phyloP scores from a whole-genome alignment of 2,113 vertebrate species.

The Anguilla japonica region DNA sequence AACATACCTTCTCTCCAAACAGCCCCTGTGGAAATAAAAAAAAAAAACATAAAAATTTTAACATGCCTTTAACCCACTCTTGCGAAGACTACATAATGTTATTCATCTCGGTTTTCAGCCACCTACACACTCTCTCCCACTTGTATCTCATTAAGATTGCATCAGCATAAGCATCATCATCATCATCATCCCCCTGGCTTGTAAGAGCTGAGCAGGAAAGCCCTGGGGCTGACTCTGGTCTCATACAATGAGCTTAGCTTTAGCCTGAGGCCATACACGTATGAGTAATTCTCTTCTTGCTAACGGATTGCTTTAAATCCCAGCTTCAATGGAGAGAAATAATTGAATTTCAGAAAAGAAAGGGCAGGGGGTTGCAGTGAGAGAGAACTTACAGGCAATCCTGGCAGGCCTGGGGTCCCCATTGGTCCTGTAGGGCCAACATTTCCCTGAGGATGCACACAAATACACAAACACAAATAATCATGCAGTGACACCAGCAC shows the following conservation, averaged over 20 bases:
- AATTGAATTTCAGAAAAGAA: slow-evolving; percentile 1
- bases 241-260: not conserved
- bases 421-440: slow-evolving; percentile 60
- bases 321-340: not conserved
- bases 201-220: not conserved
- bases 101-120: not conserved
- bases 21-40: slow-evolving; percentile 63
- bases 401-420: slow-evolving; percentile 67
- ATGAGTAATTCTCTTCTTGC: not conserved
- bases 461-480: not conserved
- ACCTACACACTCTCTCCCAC: not conserved
- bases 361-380: not conserved
- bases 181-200: slow-evolving; percentile 1
- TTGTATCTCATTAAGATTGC: slow-evolving; percentile 27
- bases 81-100: not conserved
- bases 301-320: not conserved
- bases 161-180: not conserved
- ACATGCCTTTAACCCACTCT: not conserved
- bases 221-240: not conserved
- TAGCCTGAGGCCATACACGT: not conserved
- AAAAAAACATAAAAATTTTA: not conserved
- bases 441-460: slow-evolving; percentile 64
- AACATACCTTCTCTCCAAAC: slow-evolving; percentile 72
- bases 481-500: not conserved
- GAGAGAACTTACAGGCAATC: slow-evolving; percentile 66